These are phyloP conservation scores for Moxostoma hubbsi DNA, from an alignment of 2,797 vertebrate genomes.

Conservation along the genomic window DNA sequence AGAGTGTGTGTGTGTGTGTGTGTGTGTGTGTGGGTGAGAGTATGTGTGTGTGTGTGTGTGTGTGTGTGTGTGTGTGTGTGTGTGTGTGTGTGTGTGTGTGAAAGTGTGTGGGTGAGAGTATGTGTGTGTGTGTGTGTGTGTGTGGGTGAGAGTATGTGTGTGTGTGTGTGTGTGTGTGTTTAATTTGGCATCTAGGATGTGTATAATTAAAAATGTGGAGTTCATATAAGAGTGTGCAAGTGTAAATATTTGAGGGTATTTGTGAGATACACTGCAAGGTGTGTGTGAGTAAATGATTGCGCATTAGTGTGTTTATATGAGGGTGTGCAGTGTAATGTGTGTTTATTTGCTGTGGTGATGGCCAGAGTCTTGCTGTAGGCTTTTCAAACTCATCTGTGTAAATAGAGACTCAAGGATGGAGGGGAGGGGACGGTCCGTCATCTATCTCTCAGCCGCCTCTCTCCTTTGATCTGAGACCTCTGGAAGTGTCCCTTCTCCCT, in stretches of 20 bases:
- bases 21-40: not conserved
- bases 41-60: not conserved
- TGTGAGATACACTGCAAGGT: not conserved
- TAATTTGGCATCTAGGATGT: not conserved
- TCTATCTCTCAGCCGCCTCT: slow-evolving; percentile 77
- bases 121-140: not conserved
- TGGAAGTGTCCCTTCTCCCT: slow-evolving; percentile 71
- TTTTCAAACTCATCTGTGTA: slow-evolving; percentile 75
- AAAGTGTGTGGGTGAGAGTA: no score
- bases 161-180: not conserved
- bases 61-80: not conserved
- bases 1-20: not conserved
- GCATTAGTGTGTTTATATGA: slow-evolving; percentile 22
- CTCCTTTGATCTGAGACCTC: slow-evolving; percentile 81
- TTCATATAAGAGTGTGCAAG: slow-evolving; percentile 32
- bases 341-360: slow-evolving; percentile 66
- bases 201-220: not conserved
- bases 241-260: slow-evolving; percentile 26
- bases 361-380: slow-evolving; percentile 60
- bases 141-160: no score
- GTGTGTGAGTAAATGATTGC: slow-evolving; percentile 20
- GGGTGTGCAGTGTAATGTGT: not conserved
- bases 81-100: no score
- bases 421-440: slow-evolving; percentile 65
- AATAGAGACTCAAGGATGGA: slow-evolving; percentile 63